Conservation (phyloP, 2,888 invertebrate genomes). For the Metallyticus violacea region DNA sequence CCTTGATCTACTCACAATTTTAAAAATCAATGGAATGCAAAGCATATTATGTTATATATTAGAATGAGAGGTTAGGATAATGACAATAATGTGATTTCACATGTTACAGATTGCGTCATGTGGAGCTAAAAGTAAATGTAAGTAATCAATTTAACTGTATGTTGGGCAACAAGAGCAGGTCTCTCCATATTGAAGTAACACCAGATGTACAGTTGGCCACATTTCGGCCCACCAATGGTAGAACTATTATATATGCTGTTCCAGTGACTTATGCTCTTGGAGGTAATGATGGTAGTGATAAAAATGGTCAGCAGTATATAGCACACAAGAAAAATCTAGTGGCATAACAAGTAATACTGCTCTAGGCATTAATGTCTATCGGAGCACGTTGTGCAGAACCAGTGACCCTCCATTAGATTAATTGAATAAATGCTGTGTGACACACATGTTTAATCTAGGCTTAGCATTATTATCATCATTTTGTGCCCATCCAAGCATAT, state of each 20-base stretch:
- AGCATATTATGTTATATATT: too few relatives aligned
- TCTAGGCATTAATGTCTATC: too few relatives aligned
- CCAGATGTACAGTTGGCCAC: conserved; percentile 6
- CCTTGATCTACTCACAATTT: too few relatives aligned
- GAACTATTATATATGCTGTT: conserved; percentile 25
- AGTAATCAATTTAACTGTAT: conserved; percentile 73
- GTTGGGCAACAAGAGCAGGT: conserved; percentile 74
- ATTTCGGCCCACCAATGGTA: conserved; percentile 17
- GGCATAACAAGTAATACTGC: neutral
- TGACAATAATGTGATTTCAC: neutral
- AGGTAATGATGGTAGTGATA: neutral
- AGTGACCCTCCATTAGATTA: too few relatives aligned
- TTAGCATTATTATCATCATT: too few relatives aligned
- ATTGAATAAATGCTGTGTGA: too few relatives aligned
- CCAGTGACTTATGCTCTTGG: conserved; percentile 25
- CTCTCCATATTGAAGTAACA: conserved; percentile 56
- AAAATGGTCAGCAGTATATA: neutral
- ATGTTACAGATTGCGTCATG: conserved; percentile 59
- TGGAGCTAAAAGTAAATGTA: conserved; percentile 69
- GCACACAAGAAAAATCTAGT: neutral
- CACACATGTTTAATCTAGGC: too few relatives aligned
- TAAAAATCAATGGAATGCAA: too few relatives aligned
- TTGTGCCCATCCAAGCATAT: too few relatives aligned
- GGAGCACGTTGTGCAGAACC: too few relatives aligned
- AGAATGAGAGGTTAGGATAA: too few relatives aligned